Conservation (phyloP, 1,140 invertebrate species). For the Teleopsis dalmanni region DNA sequence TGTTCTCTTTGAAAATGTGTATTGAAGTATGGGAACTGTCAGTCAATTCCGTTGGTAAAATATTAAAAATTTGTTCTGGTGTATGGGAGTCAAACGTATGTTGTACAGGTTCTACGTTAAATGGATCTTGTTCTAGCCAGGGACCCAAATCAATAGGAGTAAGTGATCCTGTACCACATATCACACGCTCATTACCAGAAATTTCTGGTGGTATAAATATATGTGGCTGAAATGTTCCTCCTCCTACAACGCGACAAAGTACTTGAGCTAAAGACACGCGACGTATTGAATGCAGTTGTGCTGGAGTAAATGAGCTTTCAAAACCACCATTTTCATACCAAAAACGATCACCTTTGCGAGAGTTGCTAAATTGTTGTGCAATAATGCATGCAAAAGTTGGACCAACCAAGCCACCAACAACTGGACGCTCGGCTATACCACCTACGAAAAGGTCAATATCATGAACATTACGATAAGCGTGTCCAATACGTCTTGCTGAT, state of each 20-base stretch:
- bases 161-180: conserved; percentile 28
- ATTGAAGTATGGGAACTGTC: background rate
- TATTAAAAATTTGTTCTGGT: conserved; percentile 12
- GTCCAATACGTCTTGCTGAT: conserved; percentile 54
- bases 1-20: conserved; percentile 27
- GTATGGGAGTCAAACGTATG: conserved; percentile 16
- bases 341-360: conserved; percentile 84
- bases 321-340: conserved; percentile 80
- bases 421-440: conserved; percentile 72
- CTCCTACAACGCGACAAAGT: conserved; percentile 56
- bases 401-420: conserved; percentile 77
- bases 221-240: conserved; percentile 40
- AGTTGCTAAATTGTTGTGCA: conserved; percentile 81
- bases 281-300: conserved; percentile 81
- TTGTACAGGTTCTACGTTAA: conserved; percentile 11
- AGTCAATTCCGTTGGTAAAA: background rate
- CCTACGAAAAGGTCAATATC: conserved; percentile 90
- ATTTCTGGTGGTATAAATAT: conserved; percentile 36
- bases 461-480: conserved; percentile 64
- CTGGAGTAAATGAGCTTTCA: conserved; percentile 66
- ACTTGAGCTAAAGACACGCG: conserved; percentile 72
- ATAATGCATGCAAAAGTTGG: conserved; percentile 96
- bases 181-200: conserved; percentile 31
- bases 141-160: conserved; percentile 33
- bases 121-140: conserved; percentile 42